These are phyloP conservation scores for Hirtodrosophila alboralis DNA, from an alignment of 2,888 invertebrate genomes.

Conservation along the genomic window DNA sequence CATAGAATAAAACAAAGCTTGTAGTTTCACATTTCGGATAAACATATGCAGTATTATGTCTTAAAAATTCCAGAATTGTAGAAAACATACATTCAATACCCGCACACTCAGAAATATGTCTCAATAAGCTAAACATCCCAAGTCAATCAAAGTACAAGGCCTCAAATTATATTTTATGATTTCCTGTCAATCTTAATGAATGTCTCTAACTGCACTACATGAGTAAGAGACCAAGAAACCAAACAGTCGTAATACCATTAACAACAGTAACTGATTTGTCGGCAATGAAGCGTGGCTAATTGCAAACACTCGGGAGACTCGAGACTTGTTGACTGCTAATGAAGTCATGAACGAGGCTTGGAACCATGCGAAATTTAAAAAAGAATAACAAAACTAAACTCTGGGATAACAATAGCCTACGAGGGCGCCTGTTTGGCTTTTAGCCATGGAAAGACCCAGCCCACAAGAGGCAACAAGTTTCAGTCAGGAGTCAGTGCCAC, in stretches of 20 bases:
- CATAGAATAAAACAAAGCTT: slow-evolving; percentile 1
- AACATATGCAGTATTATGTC: slow-evolving; percentile 5
- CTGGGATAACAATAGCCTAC: slow-evolving; percentile 56
- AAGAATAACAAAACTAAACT: slow-evolving; percentile 8
- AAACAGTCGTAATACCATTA: slow-evolving; percentile 30
- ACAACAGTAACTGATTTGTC: slow-evolving; percentile 64
- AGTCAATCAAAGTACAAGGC: slow-evolving; percentile 52
- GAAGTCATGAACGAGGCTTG: slow-evolving; percentile 61
- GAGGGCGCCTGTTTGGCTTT: slow-evolving; percentile 54
- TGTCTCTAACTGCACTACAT: slow-evolving; percentile 48
- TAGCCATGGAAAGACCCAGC: slow-evolving; percentile 26
- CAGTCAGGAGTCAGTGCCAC: slow-evolving; percentile 27
- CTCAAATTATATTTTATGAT: slow-evolving; percentile 73
- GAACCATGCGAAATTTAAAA: slow-evolving; percentile 24
- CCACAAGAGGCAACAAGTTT: slow-evolving; percentile 41
- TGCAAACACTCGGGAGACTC: slow-evolving; percentile 55
- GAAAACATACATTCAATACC: neutral
- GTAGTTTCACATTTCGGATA: slow-evolving; percentile 1
- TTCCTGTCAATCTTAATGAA: slow-evolving; percentile 75
- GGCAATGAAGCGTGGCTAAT: slow-evolving; percentile 74
- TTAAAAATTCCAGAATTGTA: slow-evolving; percentile 1
- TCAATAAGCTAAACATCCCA: slow-evolving; percentile 53
- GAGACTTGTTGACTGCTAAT: slow-evolving; percentile 70
- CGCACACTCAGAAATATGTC: slow-evolving; percentile 24
- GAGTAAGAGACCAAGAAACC: too few species aligned